Evolutionary conservation across 92 coral and sea anemone genomes (phyloP), one percentile per base, ranked within the genome.

Genomic region (Micromussa lordhowensis): DNA sequence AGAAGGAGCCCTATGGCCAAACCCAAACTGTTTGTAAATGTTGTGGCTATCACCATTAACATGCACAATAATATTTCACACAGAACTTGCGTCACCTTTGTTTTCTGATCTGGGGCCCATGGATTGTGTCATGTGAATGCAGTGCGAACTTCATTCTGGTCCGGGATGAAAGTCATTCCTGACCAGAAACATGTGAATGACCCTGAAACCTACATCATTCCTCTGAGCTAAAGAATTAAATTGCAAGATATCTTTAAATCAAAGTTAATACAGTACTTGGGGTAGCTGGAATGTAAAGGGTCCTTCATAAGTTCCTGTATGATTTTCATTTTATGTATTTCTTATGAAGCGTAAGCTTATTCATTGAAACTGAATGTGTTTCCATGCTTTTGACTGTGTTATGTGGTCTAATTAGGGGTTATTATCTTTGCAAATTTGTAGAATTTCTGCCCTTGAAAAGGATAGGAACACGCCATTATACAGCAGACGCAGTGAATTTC

Each of bases 401-500:
- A 44, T 44, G 1, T 71, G 21, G 36, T 4, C 24, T 30, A 16
- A 16, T 31, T 22, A 35, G 18, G 66, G 40, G 22, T n/a, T 12
- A 35, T 29, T n/a, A 61, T 66, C 21, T 61, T 4, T 58, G 58
- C 66, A 24, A 21, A 78, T 31, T 61, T 82, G 11, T 61, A 97
- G 99, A 87, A 90, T 88, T 71, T 89, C 92, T 72, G 91, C 93
- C 59, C 81, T 96, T 58, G 99, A 97, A 80, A 97, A 96, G 90
- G 99, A 97, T 78, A 79, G 96, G 36, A 97, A 94, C 84, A 83
- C 90, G 31, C 82, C 93, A 11, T 81, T 97, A 66, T 97, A 91
- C 88, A 95, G 94, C 86, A 93, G 94, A 49, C 91, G 96, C 76
- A 97, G 99, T 91, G 99, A 97, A 61, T 97, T 97, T 82, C 88